A percentile compares a stretch with the other conserved stretches of the same genome.
phyloP scores from a whole-genome alignment of 2,888 invertebrate species.

The Drosophila setosimentum region DNA sequence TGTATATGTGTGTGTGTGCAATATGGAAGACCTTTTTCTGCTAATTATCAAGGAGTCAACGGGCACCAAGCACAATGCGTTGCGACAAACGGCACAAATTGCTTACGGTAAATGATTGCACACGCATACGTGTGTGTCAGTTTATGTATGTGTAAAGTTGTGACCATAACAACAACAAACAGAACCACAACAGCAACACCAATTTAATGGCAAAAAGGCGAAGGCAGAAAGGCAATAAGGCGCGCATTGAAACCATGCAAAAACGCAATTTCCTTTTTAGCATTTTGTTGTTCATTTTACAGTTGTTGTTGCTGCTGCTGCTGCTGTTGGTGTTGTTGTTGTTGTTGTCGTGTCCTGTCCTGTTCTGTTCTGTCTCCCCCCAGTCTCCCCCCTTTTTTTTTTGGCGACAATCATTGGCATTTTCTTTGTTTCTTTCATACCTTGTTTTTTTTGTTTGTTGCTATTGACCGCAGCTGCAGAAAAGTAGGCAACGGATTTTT shows the following conservation, averaged over 20 bases:
- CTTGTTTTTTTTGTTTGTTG: not conserved
- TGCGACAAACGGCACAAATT: slow-evolving; percentile 94
- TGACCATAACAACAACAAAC: slow-evolving; percentile 23
- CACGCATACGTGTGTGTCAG: slow-evolving; percentile 8
- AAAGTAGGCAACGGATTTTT: slow-evolving; percentile 48
- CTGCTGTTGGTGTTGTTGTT: slow-evolving; percentile 31
- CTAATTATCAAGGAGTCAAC: slow-evolving; percentile 94
- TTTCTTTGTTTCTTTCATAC: slow-evolving; percentile 47
- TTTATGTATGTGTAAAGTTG: slow-evolving; percentile 17
- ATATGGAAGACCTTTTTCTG: slow-evolving; percentile 94
- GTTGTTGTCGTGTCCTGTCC: slow-evolving; percentile 41
- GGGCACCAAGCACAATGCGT: slow-evolving; percentile 89
- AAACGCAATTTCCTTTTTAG: slow-evolving; percentile 60
- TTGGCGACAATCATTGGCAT: slow-evolving; percentile 42
- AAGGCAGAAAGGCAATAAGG: slow-evolving; percentile 20
- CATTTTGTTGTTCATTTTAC: slow-evolving; percentile 29
- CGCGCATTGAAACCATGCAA: slow-evolving; percentile 53
- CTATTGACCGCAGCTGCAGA: slow-evolving; percentile 28
- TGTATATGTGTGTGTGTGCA: slow-evolving; percentile 42
- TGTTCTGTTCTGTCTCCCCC: not conserved
- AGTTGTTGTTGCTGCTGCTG: slow-evolving; percentile 26
- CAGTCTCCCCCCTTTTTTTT: slow-evolving; percentile 18
- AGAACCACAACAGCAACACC: slow-evolving; percentile 25
- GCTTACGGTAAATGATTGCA: slow-evolving; percentile 89
- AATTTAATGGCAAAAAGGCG: slow-evolving; percentile 20